Conservation (phyloP, 1,140 invertebrate species). For the Drosophila bocqueti region DNA sequence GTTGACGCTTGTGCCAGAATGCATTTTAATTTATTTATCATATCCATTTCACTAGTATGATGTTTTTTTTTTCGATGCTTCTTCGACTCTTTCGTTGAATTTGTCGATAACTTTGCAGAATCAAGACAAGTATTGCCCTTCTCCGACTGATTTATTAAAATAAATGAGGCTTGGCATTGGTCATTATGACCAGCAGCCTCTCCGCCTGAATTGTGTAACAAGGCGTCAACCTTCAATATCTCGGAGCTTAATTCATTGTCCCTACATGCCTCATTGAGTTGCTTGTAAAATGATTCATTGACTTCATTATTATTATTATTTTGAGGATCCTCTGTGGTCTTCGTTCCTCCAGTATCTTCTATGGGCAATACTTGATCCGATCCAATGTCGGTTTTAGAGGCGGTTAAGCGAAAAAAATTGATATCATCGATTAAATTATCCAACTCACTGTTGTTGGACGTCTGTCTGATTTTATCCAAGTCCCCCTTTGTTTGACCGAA, state of each 20-base stretch:
- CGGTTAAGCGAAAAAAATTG: conserved; percentile 77
- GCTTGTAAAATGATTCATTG: conserved; percentile 95
- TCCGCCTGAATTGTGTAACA: conserved; percentile 53
- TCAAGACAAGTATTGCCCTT: conserved; percentile 79
- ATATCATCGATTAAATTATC: conserved; percentile 44
- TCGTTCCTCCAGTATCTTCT: conserved; percentile 74
- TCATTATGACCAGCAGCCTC: conserved; percentile 36
- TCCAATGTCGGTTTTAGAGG: conserved; percentile 66
- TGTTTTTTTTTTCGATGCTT: conserved; percentile 83
- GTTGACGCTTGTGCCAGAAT: conserved; percentile 64
- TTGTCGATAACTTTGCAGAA: conserved; percentile 16
- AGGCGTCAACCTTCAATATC: conserved; percentile 67
- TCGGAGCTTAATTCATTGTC: conserved; percentile 87
- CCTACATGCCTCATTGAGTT: conserved; percentile 93
- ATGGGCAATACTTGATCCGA: conserved; percentile 62
- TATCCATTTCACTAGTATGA: conserved; percentile 80
- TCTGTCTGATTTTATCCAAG: conserved; percentile 1
- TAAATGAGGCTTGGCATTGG: conserved; percentile 72
- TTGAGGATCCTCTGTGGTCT: not conserved
- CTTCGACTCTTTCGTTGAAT: conserved; percentile 45
- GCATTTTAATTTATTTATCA: conserved; percentile 79
- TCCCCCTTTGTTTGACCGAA: not conserved
- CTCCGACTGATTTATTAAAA: conserved; percentile 92
- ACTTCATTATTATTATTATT: conserved; percentile 88
- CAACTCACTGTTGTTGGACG: conserved; percentile 22